phyloP scores from a whole-genome alignment of 2,113 vertebrate genomes.

The Herpailurus yagouaroundi region DNA sequence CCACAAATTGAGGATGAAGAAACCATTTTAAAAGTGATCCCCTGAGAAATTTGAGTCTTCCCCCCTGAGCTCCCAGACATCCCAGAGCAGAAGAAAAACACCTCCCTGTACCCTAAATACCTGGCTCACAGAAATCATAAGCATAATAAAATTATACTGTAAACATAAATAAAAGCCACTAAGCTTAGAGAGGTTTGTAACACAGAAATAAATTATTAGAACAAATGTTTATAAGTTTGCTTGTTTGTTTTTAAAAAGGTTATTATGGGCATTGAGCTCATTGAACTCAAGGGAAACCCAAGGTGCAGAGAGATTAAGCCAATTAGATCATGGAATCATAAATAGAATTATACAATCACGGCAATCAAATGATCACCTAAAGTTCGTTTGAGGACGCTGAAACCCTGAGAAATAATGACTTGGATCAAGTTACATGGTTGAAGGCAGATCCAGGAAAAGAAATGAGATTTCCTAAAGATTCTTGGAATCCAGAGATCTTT shows the following conservation, averaged over 20 bases:
- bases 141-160: neutral
- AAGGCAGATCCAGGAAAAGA: neutral
- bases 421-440: neutral
- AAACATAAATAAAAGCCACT: neutral
- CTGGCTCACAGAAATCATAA: neutral
- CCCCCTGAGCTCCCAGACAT: neutral
- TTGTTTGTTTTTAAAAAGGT: neutral
- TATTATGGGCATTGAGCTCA: neutral
- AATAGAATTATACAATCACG: neutral
- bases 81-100: neutral
- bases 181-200: neutral
- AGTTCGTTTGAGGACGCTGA: neutral
- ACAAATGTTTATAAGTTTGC: neutral
- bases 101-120: neutral
- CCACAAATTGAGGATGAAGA: neutral
- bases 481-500: neutral
- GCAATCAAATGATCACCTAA: neutral
- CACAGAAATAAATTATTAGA: neutral
- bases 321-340: neutral
- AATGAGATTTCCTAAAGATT: neutral
- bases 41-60: neutral
- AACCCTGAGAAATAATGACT: neutral
- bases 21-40: neutral
- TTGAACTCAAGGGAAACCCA: slow-evolving; percentile 3
- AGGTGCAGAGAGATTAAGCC: neutral